Conservation (phyloP, 2,888 invertebrate genomes). For the Thymelicus sylvestris region DNA sequence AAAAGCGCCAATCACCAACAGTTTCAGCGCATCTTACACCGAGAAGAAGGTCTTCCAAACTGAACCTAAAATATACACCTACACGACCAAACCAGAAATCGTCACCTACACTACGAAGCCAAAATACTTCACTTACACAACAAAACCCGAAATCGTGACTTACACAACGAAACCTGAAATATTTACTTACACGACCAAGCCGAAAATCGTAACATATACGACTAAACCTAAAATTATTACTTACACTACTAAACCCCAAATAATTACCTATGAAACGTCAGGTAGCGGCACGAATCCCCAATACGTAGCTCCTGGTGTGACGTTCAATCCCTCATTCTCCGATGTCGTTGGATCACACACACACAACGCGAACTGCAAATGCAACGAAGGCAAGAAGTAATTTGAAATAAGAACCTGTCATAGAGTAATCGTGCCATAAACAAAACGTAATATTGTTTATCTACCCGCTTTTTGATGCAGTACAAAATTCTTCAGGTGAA, state of each 20-base stretch:
- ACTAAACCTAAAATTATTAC: conserved; percentile 68
- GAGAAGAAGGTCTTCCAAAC: conserved; percentile 72
- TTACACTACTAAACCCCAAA: conserved; percentile 64
- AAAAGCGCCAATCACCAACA: conserved; percentile 66
- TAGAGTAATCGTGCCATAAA: conserved; percentile 63
- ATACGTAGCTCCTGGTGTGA: conserved; percentile 66
- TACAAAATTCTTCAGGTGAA: conserved; percentile 58
- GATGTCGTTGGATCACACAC: conserved; percentile 64
- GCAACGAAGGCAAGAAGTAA: conserved; percentile 68
- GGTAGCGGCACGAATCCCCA: conserved; percentile 73
- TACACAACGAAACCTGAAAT: conserved; percentile 52
- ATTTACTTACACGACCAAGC: conserved; percentile 48
- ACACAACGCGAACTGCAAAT: conserved; percentile 72
- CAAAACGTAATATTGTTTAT: conserved; percentile 38
- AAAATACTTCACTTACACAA: conserved; percentile 48
- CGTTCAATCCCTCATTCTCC: conserved; percentile 66
- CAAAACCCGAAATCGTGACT: conserved; percentile 48
- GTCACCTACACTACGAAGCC: conserved; percentile 61
- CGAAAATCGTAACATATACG: conserved; percentile 59
- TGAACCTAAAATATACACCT: conserved; percentile 54
- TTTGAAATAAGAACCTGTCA: conserved; percentile 27
- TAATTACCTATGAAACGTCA: conserved; percentile 71
- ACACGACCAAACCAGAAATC: conserved; percentile 49
- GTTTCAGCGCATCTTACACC: conserved; percentile 64
- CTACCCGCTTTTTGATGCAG: conserved; percentile 27